Evolutionary conservation across 1,140 invertebrate species (phyloP).

Genomic region (Chironomus striatipennis): DNA sequence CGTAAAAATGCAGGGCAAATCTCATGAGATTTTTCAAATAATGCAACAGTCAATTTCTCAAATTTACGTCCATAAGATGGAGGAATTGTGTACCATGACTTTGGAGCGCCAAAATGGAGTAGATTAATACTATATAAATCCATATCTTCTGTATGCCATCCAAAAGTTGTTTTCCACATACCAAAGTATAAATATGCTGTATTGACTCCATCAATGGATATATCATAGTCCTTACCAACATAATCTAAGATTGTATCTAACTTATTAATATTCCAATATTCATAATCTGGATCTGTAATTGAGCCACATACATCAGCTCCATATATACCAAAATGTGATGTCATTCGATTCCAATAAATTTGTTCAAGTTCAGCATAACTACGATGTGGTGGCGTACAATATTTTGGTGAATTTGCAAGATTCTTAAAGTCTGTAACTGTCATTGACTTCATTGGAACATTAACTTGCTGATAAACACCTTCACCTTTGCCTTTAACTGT

Average conservation of each 20-base stretch:
- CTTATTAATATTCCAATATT: constrained; percentile 87
- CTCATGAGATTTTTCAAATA: constrained; percentile 79
- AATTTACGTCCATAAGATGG: constrained; percentile 88
- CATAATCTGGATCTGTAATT: constrained; percentile 74
- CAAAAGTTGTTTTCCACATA: constrained; percentile 99
- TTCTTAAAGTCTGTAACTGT: constrained; percentile 82
- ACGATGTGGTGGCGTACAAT: constrained; percentile 76
- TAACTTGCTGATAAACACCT: constrained; percentile 84
- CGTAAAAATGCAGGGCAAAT: constrained; percentile 88
- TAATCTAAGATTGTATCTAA: constrained; percentile 91
- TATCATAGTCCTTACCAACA: constrained; percentile 91
- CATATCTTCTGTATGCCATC: constrained; percentile 99
- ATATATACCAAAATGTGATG: constrained; percentile 86
- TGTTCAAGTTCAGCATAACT: constrained; percentile 93
- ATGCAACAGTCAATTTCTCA: constrained; percentile 84
- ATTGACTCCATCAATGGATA: constrained; percentile 96
- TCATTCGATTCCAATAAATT: constrained; percentile 97
- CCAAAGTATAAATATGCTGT: constrained; percentile 99
- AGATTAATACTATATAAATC: constrained; percentile 99
- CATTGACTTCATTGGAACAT: constrained; percentile 90
- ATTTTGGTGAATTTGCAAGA: constrained; percentile 70
- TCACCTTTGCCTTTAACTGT: constrained; percentile 69
- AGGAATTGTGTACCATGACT: constrained; percentile 96
- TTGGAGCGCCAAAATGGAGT: constrained; percentile 83
- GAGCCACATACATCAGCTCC: constrained; percentile 96